These are phyloP conservation scores for Enhydra lutris DNA, from an alignment of 2,113 vertebrate genomes.

Conservation along the genomic window DNA sequence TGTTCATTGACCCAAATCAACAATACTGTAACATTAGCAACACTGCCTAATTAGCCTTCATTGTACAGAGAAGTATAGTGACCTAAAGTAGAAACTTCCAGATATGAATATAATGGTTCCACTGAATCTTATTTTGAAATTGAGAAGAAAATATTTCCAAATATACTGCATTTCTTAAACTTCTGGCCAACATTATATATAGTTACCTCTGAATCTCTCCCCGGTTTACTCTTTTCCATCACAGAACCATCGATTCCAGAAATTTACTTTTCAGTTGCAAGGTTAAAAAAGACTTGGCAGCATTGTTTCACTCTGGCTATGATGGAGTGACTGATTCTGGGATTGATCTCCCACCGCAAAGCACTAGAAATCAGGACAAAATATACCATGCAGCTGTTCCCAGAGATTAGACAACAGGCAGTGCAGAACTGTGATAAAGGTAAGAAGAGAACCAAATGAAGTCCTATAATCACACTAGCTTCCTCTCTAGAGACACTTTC, in stretches of 20 bases:
- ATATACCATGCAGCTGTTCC: not conserved
- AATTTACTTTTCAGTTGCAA: slow-evolving; percentile 2
- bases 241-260: not conserved
- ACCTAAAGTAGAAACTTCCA: not conserved
- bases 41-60: not conserved
- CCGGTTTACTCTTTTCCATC: not conserved
- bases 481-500: not conserved
- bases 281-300: not conserved
- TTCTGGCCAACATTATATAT: not conserved
- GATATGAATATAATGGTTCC: not conserved
- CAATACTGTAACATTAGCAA: not conserved
- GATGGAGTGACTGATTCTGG: not conserved
- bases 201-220: not conserved
- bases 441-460: not conserved
- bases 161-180: not conserved
- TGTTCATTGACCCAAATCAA: not conserved
- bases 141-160: not conserved
- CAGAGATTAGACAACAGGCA: not conserved
- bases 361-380: not conserved
- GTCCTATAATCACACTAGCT: not conserved
- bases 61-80: not conserved
- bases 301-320: not conserved
- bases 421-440: not conserved
- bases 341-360: not conserved
- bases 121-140: not conserved